Conservation (phyloP, 2,888 invertebrate species). For the Tiliacea citrago region DNA sequence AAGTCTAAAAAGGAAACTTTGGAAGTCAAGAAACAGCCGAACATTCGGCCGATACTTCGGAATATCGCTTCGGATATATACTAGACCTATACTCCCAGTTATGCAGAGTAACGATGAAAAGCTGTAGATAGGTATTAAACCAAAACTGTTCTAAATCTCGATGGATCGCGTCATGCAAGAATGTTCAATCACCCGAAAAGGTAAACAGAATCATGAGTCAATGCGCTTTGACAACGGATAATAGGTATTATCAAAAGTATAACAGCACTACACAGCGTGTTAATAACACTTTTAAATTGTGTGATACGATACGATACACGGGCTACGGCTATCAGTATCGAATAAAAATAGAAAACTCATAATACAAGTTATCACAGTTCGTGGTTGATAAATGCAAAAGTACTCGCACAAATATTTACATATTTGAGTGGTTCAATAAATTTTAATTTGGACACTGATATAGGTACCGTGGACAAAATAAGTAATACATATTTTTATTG, state of each 20-base stretch:
- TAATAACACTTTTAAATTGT: constrained; percentile 22
- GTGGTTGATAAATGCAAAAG: constrained; percentile 51
- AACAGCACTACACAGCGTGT: constrained; percentile 23
- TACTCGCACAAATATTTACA: constrained; percentile 49
- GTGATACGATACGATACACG: constrained; percentile 8
- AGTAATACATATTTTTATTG: constrained; percentile 20
- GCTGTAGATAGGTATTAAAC: no score
- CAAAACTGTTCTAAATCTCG: constrained; percentile 12
- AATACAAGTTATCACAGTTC: constrained; percentile 42
- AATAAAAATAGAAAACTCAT: constrained; percentile 43
- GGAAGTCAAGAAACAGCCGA: no score
- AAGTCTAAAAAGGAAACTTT: no score
- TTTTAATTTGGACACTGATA: constrained; percentile 12
- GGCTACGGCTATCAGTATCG: constrained; percentile 7
- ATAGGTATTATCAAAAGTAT: background rate
- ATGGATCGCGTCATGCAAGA: constrained; percentile 5
- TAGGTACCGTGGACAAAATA: constrained; percentile 13
- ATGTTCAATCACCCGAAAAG: constrained; percentile 18
- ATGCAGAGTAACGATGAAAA: background rate
- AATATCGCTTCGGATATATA: no score
- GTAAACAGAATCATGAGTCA: constrained; percentile 20
- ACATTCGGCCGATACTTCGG: no score
- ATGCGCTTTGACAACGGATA: constrained; percentile 14
- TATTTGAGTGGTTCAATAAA: constrained; percentile 46
- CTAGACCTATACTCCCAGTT: no score